Evolutionary conservation across 1,140 invertebrate species (phyloP).

Genomic region (Diabrotica undecimpunctata): DNA sequence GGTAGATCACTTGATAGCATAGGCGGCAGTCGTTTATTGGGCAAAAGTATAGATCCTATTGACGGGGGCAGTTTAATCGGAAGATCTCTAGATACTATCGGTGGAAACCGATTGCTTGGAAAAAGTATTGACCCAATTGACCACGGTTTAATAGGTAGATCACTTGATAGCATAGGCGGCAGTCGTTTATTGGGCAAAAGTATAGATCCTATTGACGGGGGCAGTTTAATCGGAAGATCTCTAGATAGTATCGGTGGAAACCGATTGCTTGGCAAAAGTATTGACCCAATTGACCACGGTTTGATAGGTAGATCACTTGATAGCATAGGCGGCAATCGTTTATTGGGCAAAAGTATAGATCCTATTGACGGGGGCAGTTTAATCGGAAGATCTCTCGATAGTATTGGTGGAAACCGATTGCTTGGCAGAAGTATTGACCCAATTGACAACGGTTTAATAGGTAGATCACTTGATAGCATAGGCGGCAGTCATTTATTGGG

Average conservation of each 20-base stretch:
- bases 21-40: not conserved
- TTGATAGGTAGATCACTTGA: slow-evolving; percentile 23
- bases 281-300: slow-evolving; percentile 28
- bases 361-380: slow-evolving; percentile 23
- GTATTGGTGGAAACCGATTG: slow-evolving; percentile 26
- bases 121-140: not conserved
- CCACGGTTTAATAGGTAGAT: slow-evolving; percentile 19
- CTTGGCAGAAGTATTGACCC: slow-evolving; percentile 18
- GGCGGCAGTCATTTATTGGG: slow-evolving; percentile 21
- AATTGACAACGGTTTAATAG: not conserved
- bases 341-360: slow-evolving; percentile 21
- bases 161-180: slow-evolving; percentile 23
- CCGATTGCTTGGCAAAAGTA: slow-evolving; percentile 10
- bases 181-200: slow-evolving; percentile 8
- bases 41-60: not conserved
- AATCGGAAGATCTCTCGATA: slow-evolving; percentile 21
- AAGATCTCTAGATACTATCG: not conserved
- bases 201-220: slow-evolving; percentile 4
- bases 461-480: slow-evolving; percentile 24
- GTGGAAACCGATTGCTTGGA: not conserved
- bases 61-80: too few relatives aligned
- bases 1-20: slow-evolving; percentile 22
- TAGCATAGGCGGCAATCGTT: slow-evolving; percentile 14
- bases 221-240: slow-evolving; percentile 17
- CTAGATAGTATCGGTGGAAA: slow-evolving; percentile 23